Conservation (phyloP, 2,113 vertebrate genomes). For the Pavo muticus region DNA sequence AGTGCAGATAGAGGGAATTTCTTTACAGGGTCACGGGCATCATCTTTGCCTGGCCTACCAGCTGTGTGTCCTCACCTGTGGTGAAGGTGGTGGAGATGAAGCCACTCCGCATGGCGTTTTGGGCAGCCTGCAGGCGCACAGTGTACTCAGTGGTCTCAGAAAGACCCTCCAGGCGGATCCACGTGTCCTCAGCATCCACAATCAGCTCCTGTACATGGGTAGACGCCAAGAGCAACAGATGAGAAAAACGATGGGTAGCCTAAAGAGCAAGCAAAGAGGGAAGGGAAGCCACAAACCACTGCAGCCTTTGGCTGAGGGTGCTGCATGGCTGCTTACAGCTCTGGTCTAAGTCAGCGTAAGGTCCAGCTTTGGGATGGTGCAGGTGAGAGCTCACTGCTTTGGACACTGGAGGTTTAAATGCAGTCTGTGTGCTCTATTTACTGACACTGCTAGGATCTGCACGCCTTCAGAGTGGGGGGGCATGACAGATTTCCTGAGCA, state of each 20-base stretch:
- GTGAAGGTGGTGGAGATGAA: slow-evolving; percentile 87
- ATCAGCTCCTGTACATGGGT: slow-evolving; percentile 88
- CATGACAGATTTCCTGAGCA: not conserved
- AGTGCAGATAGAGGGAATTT: not conserved
- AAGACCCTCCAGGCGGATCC: slow-evolving; percentile 96
- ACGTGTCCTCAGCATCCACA: slow-evolving; percentile 94
- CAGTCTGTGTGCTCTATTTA: not conserved
- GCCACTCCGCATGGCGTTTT: slow-evolving; percentile 83
- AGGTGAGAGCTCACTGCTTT: not conserved
- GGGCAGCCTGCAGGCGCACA: slow-evolving; percentile 90
- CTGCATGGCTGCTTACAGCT: not conserved
- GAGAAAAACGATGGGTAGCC: not conserved
- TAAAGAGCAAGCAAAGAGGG: slow-evolving; percentile 35
- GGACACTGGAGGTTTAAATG: not conserved
- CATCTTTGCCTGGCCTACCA: rapidly evolving
- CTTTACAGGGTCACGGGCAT: not conserved
- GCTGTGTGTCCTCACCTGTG: slow-evolving; percentile 82
- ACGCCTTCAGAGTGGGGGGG: rapidly evolving
- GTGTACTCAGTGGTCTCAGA: slow-evolving; percentile 92
- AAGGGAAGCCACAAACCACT: slow-evolving; percentile 23
- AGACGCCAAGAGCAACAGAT: not conserved
- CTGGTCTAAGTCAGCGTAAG: rapidly evolving
- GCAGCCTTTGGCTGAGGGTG: rapidly evolving
- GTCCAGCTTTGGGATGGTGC: not conserved
- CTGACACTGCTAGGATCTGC: not conserved